These are phyloP conservation scores for Dynastes grantii DNA, from an alignment of 2,888 invertebrate species.

Conservation along the genomic window DNA sequence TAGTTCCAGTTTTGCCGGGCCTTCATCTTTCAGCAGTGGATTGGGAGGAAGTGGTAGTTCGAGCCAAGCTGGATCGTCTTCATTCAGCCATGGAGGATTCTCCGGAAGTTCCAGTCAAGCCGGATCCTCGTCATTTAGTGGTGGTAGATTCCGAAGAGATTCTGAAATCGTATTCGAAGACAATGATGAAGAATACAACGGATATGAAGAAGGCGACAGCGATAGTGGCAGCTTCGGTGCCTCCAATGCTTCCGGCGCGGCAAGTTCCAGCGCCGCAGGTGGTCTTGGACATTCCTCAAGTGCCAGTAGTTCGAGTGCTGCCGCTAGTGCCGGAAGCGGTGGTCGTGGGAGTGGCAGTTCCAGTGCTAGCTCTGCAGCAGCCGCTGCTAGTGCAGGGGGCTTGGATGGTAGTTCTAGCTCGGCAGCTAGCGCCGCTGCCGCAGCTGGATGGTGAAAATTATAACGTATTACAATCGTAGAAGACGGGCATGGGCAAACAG, in stretches of 20 bases:
- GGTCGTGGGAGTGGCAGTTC: neutral
- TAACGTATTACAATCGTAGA: neutral
- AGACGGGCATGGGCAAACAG: too few species aligned
- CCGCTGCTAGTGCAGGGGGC: neutral
- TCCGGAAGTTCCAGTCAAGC: constrained; percentile 14
- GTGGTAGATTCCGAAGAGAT: neutral
- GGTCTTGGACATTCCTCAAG: too few species aligned
- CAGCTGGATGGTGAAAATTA: neutral
- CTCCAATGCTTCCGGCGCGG: neutral
- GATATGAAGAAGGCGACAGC: neutral
- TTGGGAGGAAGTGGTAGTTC: constrained; percentile 9
- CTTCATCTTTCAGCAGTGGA: constrained; percentile 6
- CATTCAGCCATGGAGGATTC: constrained; percentile 1
- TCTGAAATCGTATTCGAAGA: neutral
- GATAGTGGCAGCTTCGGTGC: neutral
- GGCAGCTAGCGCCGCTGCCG: neutral
- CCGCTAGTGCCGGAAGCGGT: constrained; percentile 11
- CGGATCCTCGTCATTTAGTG: constrained; percentile 1
- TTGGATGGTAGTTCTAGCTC: constrained; percentile 2
- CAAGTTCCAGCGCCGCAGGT: neutral
- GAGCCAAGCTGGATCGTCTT: constrained; percentile 24
- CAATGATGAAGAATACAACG: too few species aligned
- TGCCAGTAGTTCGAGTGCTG: constrained; percentile 13
- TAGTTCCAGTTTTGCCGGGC: constrained; percentile 24
- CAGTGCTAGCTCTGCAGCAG: neutral